These are phyloP conservation scores for Penaeus chinensis DNA, from an alignment of 1,140 invertebrate genomes.

Conservation along the genomic window DNA sequence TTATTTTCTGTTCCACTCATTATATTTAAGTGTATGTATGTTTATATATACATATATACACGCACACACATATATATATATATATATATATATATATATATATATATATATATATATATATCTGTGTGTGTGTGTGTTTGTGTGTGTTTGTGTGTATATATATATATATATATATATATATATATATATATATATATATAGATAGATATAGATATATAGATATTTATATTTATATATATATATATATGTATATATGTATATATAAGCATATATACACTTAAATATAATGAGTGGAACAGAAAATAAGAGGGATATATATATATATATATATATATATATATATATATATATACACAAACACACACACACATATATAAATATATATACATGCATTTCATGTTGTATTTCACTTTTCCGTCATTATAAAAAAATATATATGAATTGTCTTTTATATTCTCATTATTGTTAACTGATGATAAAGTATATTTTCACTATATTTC, in stretches of 20 bases:
- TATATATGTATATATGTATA: too few species aligned
- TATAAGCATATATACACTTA: conserved; percentile 19
- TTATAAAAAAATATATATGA: neutral
- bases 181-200: too few species aligned
- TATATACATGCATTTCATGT: neutral
- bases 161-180: neutral
- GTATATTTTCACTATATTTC: neutral
- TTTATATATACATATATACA: neutral
- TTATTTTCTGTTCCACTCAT: too few species aligned
- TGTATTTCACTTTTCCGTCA: neutral
- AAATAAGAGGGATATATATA: conserved; percentile 7
- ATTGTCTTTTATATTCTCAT: neutral
- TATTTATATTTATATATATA: neutral
- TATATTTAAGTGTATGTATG: neutral
- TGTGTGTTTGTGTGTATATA: neutral
- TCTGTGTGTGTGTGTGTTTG: neutral
- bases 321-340: conserved; percentile 24
- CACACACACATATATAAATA: conserved; percentile 5
- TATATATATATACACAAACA: conserved; percentile 14
- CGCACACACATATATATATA: neutral
- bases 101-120: conserved; percentile 13
- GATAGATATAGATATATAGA: neutral
- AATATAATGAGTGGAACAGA: neutral
- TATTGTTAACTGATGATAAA: neutral
- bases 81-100: neutral